A percentile compares a stretch with the other conserved stretches of the same genome.
phyloP scores from a whole-genome alignment of 2,797 vertebrate genomes.

The Crocidura indochinensis region DNA sequence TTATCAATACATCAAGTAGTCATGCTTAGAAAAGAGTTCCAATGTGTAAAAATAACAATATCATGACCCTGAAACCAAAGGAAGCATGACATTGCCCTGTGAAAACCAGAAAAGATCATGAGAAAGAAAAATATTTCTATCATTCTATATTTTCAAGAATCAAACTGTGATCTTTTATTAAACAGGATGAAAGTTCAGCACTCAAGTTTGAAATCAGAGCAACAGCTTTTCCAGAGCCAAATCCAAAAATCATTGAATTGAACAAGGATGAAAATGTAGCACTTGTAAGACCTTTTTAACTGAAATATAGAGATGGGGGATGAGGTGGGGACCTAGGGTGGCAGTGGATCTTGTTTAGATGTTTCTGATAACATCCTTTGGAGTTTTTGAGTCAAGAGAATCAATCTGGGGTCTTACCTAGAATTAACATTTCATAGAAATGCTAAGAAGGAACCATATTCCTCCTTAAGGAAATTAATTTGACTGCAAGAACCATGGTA shows the following conservation, averaged over 20 bases:
- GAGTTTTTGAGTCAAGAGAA: background rate
- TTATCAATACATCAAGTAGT: no score
- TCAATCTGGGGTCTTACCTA: background rate
- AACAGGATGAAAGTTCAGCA: conserved; percentile 93
- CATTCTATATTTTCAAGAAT: conserved; percentile 12
- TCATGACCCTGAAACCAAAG: background rate
- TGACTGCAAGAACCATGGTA: background rate
- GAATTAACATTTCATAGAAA: background rate
- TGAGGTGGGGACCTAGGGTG: no score
- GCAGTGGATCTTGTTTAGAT: background rate
- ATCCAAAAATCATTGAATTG: conserved; percentile 90
- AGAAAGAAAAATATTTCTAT: background rate
- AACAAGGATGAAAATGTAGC: conserved; percentile 88
- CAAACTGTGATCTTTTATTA: conserved; percentile 45
- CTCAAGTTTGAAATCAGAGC: conserved; percentile 93
- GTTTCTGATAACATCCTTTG: background rate
- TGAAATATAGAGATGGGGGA: background rate
- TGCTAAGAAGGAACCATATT: background rate
- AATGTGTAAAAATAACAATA: background rate
- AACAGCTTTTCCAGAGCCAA: conserved; percentile 90
- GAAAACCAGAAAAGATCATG: background rate
- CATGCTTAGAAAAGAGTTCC: background rate
- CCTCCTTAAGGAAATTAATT: background rate
- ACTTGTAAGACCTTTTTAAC: conserved; percentile 89
- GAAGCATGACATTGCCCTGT: background rate